Base-by-base conservation (phyloP, 2,113 vertebrate species). In the Buteo buteo region DNA sequence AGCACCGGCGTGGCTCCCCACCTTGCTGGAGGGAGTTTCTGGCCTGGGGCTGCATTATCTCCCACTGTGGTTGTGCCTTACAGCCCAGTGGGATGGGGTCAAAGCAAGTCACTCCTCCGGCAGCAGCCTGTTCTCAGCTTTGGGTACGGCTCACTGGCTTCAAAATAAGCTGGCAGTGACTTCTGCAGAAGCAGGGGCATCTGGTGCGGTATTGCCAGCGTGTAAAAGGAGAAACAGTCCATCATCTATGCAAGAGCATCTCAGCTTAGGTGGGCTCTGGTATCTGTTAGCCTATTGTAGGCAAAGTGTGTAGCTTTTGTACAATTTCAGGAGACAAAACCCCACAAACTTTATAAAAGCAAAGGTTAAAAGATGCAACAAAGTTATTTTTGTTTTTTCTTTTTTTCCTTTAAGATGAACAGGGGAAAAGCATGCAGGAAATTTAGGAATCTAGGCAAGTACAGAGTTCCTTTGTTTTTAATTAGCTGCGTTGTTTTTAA, bases 401-500 rank as follows among this genome's bases (percentile, higher is more conserved):
- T 58, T 50, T 70, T 52, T 10, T 57, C 25, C 13, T 59, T 77
- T 81, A 57, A 91, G 80, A 95, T 93, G 95, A 93, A 84, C 82
- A 72, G 47, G n/a, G 59, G 42, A 11, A 82, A 91, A 94, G 64
- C 92, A 62, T 5, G 76, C 36, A 57, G 57, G 88, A 94, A 86
- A 95, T 88, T 82, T 91, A 82, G 91, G 91, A 93, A 86, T 94
- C 87, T 61, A 88, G 71, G 83, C 92, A 59, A 94, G 44, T 29
- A 92, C 89, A 87, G 90, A 93, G 64, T 73, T 76, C 74, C 89
- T 95, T 94, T 91, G 94, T 89, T 96, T 96, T 96, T 93, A 96
- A 93, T 96, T 94, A 94, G 89, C 92, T 86, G 86, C 16, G 25
- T 96, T 96, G 94, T 88, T 94, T 96, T 96, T 96, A 97, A 96